Evolutionary conservation across 2,797 vertebrate genomes (phyloP).

Genomic region (Neosilurus hyrtlii): DNA sequence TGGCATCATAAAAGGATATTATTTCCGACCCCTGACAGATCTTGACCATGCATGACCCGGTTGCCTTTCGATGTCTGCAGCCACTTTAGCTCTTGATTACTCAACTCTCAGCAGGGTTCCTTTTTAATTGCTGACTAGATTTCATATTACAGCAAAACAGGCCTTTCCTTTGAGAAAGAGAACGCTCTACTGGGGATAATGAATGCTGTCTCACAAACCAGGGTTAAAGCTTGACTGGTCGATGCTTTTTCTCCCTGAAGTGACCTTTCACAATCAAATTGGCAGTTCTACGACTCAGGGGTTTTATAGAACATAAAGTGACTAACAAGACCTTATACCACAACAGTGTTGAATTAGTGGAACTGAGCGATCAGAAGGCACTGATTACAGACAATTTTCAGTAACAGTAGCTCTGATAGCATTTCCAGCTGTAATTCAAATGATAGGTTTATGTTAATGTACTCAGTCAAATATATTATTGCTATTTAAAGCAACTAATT

Average conservation of each 20-base stretch:
- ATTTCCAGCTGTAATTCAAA: not conserved
- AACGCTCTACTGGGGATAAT: slow-evolving; percentile 35
- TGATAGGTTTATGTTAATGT: not conserved
- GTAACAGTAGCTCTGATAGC: not conserved
- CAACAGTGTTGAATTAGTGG: not conserved
- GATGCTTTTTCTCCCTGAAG: slow-evolving; percentile 12
- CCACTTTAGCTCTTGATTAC: slow-evolving; percentile 33
- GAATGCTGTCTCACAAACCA: slow-evolving; percentile 38
- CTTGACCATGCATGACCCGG: not conserved
- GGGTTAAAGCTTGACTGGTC: slow-evolving; percentile 33
- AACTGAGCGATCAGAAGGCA: not conserved
- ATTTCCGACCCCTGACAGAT: not conserved
- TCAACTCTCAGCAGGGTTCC: slow-evolving; percentile 42
- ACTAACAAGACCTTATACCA: not conserved
- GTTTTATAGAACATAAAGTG: slow-evolving; percentile 4
- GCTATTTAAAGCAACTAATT: not conserved
- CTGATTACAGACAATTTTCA: not conserved
- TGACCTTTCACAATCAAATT: slow-evolving; percentile 34
- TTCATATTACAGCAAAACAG: slow-evolving; percentile 41
- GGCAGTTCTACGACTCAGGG: slow-evolving; percentile 10
- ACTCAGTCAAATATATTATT: not conserved
- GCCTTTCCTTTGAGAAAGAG: slow-evolving; percentile 39
- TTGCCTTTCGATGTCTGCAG: slow-evolving; percentile 12
- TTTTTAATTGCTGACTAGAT: slow-evolving; percentile 50
- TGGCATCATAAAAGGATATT: not conserved